phyloP scores from a whole-genome alignment of 2,113 vertebrate species.

The Amblyornis subalaris region DNA sequence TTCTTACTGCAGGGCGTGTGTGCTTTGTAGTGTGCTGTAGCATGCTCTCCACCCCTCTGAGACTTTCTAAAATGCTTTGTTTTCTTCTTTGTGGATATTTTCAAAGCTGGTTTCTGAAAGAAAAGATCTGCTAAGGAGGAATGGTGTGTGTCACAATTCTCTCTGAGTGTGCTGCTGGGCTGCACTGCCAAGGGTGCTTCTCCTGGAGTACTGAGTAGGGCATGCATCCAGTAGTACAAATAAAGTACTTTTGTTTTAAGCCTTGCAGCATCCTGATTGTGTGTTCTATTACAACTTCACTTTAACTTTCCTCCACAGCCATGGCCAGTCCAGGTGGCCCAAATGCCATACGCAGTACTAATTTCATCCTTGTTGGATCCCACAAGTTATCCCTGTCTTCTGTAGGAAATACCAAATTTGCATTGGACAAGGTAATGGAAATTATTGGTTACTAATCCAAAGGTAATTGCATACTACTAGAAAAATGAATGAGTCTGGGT shows the following conservation, averaged over 20 bases:
- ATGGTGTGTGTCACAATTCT: too few species aligned
- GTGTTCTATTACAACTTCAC: not conserved
- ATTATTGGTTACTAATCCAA: not conserved
- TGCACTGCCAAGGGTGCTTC: not conserved
- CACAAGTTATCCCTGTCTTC: slow-evolving; percentile 84
- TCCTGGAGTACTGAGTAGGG: not conserved
- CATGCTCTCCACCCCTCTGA: not conserved
- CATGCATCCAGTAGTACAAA: not conserved
- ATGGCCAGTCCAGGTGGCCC: slow-evolving; percentile 89
- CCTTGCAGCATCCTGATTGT: not conserved
- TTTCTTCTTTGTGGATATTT: not conserved
- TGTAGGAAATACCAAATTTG: slow-evolving; percentile 83
- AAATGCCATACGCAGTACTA: slow-evolving; percentile 86
- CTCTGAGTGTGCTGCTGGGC: not conserved
- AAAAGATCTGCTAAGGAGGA: not conserved
- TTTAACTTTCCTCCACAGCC: slow-evolving; percentile 61
- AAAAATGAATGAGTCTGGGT: not conserved
- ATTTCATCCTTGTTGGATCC: slow-evolving; percentile 86
- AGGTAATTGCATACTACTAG: not conserved
- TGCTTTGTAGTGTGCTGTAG: not conserved
- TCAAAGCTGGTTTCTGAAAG: not conserved
- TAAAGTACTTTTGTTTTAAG: not conserved
- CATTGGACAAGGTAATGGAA: slow-evolving; percentile 88
- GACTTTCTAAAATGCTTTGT: not conserved
- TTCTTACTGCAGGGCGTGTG: not conserved